Evolutionary conservation across 2,797 vertebrate species (phyloP).

Genomic region (Carcharodon carcharias): DNA sequence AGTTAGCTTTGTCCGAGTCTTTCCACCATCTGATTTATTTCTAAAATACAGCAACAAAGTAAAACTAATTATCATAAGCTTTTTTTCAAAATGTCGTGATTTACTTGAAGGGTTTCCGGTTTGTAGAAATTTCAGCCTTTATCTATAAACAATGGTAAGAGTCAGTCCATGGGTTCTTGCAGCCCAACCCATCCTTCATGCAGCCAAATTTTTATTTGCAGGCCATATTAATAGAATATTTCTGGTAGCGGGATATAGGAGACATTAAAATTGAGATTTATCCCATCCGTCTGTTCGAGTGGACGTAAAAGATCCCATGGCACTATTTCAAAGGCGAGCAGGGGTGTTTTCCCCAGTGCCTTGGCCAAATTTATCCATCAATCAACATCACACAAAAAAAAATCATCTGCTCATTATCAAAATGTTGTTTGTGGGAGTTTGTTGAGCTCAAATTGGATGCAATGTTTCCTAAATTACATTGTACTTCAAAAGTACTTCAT

Average conservation of each 20-base stretch:
- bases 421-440: too few relatives aligned
- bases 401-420: too few relatives aligned
- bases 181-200: neutral
- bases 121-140: neutral
- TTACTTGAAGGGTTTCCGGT: neutral
- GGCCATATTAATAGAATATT: neutral
- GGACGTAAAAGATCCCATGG: too few relatives aligned
- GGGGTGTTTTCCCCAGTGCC: too few relatives aligned
- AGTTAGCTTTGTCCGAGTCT: slow-evolving; percentile 82
- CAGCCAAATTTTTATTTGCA: neutral
- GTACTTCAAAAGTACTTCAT: too few relatives aligned
- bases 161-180: neutral
- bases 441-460: too few relatives aligned
- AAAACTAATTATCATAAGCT: neutral
- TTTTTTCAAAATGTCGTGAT: neutral
- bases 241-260: neutral
- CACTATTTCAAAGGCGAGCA: too few relatives aligned
- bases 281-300: too few relatives aligned
- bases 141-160: neutral
- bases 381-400: too few relatives aligned
- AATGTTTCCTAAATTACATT: too few relatives aligned
- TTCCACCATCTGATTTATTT: slow-evolving; percentile 72
- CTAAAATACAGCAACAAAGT: slow-evolving; percentile 48
- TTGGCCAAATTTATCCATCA: too few relatives aligned
- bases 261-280: neutral